These are phyloP conservation scores for Myotis yumanensis DNA, from an alignment of 2,113 vertebrate genomes.

Conservation along the genomic window DNA sequence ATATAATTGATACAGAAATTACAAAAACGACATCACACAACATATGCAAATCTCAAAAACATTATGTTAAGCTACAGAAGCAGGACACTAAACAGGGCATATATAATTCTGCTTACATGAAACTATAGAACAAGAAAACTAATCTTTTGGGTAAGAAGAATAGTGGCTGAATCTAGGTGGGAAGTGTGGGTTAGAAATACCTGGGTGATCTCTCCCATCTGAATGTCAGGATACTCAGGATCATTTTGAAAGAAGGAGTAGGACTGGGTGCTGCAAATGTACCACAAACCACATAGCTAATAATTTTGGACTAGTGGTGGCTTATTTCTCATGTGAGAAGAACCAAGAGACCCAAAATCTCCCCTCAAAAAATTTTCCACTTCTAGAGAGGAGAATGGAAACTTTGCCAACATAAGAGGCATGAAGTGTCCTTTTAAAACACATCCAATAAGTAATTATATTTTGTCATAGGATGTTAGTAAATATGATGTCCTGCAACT, in stretches of 20 bases:
- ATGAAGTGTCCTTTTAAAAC: not conserved
- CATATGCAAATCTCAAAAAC: not conserved
- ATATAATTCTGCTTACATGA: not conserved
- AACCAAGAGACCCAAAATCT: not conserved
- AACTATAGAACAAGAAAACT: not conserved
- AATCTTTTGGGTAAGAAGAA: not conserved
- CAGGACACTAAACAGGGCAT: not conserved
- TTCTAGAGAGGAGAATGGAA: not conserved
- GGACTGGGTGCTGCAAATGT: not conserved
- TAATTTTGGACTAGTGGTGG: not conserved
- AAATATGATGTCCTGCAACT: not conserved
- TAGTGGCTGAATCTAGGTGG: not conserved
- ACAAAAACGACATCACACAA: not conserved
- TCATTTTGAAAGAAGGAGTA: not conserved
- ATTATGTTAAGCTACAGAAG: not conserved
- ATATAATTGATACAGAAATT: not conserved
- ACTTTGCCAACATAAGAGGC: not conserved
- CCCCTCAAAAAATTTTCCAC: not conserved
- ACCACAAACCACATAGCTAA: not conserved
- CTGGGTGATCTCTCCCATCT: not conserved
- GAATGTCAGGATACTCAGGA: not conserved
- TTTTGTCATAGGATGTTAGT: not conserved
- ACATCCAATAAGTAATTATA: not conserved
- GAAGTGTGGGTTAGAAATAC: not conserved
- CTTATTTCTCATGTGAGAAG: not conserved